Conservation (phyloP, 1,140 invertebrate genomes). For the Drosophila leontia region DNA sequence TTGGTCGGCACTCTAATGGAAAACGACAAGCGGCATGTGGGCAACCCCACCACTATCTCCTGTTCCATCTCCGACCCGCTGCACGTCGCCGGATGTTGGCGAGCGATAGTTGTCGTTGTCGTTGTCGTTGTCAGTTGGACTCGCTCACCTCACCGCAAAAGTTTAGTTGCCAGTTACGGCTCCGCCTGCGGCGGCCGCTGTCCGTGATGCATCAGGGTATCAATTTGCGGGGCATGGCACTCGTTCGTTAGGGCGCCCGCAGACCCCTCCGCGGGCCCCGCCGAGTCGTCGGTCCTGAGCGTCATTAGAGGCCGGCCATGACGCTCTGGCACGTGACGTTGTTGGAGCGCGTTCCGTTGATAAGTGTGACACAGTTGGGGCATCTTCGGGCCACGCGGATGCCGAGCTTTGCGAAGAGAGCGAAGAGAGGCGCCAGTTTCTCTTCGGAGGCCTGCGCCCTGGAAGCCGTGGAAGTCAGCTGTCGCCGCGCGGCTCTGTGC, state of each 20-base stretch:
- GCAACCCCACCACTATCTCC: constrained; percentile 49
- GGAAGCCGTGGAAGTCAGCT: constrained; percentile 58
- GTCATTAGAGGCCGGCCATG: constrained; percentile 19
- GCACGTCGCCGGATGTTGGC: constrained; percentile 72
- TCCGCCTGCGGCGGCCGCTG: constrained; percentile 10
- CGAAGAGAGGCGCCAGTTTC: constrained; percentile 17
- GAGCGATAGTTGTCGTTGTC: constrained; percentile 67
- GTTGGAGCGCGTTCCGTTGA: constrained; percentile 60
- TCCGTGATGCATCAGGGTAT: constrained; percentile 50
- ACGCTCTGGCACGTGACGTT: constrained; percentile 66
- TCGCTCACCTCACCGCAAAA: constrained; percentile 70
- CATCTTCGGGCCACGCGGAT: constrained; percentile 13
- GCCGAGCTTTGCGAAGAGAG: constrained; percentile 18
- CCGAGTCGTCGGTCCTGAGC: background rate
- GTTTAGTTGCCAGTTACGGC: constrained; percentile 64
- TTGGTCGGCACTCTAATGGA: constrained; percentile 79
- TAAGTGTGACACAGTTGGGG: constrained; percentile 70
- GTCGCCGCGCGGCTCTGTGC: constrained; percentile 14
- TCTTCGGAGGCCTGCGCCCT: constrained; percentile 57
- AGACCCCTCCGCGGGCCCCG: background rate
- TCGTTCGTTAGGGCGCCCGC: constrained; percentile 30
- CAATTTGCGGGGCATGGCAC: constrained; percentile 55
- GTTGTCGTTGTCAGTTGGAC: constrained; percentile 51
- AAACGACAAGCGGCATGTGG: constrained; percentile 79
- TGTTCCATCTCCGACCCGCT: background rate